Percentiles rank a stretch among this genome's conserved stretches.
Evolutionary conservation across 2,113 vertebrate species (phyloP).

Genomic region (Ictalurus punctatus): DNA sequence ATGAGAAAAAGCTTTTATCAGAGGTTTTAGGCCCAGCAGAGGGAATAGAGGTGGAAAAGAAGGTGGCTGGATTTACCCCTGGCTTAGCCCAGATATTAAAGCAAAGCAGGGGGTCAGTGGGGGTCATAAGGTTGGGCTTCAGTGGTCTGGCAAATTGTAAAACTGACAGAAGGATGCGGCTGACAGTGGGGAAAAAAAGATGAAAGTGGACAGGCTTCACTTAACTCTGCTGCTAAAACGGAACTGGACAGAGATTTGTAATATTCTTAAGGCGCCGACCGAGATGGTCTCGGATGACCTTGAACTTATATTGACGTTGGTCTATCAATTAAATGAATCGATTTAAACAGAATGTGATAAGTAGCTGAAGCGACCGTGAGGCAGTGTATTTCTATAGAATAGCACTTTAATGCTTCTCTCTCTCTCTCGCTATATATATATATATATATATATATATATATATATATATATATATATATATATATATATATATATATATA

Average conservation of each 20-base stretch:
- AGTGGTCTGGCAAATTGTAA: conserved; percentile 74
- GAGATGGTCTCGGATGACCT: neutral
- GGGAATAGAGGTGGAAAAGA: conserved; percentile 21
- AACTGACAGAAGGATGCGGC: conserved; percentile 56
- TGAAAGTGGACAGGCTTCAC: conserved; percentile 44
- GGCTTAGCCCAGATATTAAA: conserved; percentile 32
- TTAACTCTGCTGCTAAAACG: conserved; percentile 32
- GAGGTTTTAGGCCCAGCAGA: conserved; percentile 43
- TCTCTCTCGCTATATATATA: no score
- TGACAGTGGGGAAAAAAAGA: conserved; percentile 55
- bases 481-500: no score
- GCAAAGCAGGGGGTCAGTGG: conserved; percentile 54
- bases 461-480: no score
- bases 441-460: no score
- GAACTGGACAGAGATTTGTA: conserved; percentile 5
- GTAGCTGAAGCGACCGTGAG: neutral
- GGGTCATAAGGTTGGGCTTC: conserved; percentile 72
- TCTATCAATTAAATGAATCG: neutral
- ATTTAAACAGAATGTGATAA: neutral
- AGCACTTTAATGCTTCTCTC: neutral
- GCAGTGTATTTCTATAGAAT: neutral
- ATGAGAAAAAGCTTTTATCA: conserved; percentile 58
- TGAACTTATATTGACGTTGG: neutral
- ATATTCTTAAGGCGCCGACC: neutral
- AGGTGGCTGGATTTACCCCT: conserved; percentile 28